These are phyloP conservation scores for Copidosoma aretas DNA, from an alignment of 2,888 invertebrate species.

Conservation along the genomic window DNA sequence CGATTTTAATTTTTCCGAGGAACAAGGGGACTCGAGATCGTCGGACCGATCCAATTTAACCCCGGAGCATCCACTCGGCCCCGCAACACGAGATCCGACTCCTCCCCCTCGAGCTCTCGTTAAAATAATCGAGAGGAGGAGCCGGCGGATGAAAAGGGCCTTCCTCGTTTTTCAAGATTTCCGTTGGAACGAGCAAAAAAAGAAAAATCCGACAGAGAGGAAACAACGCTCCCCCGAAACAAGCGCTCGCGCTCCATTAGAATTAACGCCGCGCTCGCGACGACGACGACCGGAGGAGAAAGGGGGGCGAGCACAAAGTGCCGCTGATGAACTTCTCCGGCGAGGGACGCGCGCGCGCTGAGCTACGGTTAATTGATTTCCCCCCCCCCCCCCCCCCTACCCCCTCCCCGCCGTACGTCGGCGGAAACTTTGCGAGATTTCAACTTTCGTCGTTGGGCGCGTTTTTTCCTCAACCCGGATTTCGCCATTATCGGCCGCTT, in stretches of 20 bases:
- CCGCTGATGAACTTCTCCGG: neutral
- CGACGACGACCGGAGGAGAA: neutral
- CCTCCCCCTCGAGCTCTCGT: too few relatives aligned
- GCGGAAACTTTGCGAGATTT: constrained; percentile 11
- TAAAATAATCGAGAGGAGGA: too few relatives aligned
- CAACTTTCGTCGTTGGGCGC: constrained; percentile 28
- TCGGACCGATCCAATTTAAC: too few relatives aligned
- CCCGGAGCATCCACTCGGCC: too few relatives aligned
- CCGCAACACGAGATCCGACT: too few relatives aligned
- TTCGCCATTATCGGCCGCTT: too few relatives aligned
- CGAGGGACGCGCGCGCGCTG: neutral
- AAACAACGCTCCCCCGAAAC: neutral
- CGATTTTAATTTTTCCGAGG: too few relatives aligned
- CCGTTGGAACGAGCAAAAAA: too few relatives aligned
- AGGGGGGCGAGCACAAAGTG: neutral
- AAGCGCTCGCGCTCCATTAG: neutral
- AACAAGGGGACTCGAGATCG: too few relatives aligned
- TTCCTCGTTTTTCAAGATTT: too few relatives aligned
- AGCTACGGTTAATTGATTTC: constrained; percentile 12
- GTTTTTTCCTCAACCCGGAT: neutral
- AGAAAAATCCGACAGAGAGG: neutral
- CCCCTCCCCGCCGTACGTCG: neutral
- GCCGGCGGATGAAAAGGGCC: too few relatives aligned
- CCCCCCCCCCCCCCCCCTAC: neutral
- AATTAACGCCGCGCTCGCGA: neutral